Percentiles rank a stretch among this genome's conserved stretches.
Conservation (phyloP, 2,888 invertebrate genomes). For the Conomelus anceps region DNA sequence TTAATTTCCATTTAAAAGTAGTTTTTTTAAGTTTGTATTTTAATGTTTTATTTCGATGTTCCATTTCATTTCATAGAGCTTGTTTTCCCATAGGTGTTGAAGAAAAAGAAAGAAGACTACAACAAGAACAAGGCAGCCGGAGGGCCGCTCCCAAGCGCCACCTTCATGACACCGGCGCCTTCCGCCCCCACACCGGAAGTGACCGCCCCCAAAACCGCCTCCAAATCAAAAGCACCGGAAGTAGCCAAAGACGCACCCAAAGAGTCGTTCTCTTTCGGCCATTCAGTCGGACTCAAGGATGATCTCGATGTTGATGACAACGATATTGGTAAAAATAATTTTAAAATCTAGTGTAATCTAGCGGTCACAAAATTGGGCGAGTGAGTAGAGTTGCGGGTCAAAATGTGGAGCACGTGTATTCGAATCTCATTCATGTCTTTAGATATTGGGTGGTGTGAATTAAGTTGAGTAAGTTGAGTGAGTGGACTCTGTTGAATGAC, state of each 20-base stretch:
- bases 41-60: background rate
- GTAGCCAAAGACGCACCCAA: conserved; percentile 37
- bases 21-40: background rate
- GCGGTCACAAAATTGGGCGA: too few relatives aligned
- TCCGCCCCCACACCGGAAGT: conserved; percentile 42
- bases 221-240: conserved; percentile 34
- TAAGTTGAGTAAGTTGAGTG: too few relatives aligned
- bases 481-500: too few relatives aligned
- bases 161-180: conserved; percentile 40
- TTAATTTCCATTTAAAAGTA: too few relatives aligned
- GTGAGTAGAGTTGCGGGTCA: too few relatives aligned
- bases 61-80: background rate
- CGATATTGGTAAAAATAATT: conserved; percentile 53
- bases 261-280: conserved; percentile 52
- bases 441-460: too few relatives aligned
- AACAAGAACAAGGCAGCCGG: conserved; percentile 53
- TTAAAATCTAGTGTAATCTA: background rate
- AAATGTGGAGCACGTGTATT: too few relatives aligned
- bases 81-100: conserved; percentile 49
- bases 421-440: too few relatives aligned
- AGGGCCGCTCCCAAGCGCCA: conserved; percentile 38
- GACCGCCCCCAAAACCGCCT: conserved; percentile 41
- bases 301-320: conserved; percentile 78
- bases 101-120: conserved; percentile 68
- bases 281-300: conserved; percentile 65